Evolutionary conservation across 2,888 invertebrate genomes (phyloP).

Genomic region (Conomelus anceps): DNA sequence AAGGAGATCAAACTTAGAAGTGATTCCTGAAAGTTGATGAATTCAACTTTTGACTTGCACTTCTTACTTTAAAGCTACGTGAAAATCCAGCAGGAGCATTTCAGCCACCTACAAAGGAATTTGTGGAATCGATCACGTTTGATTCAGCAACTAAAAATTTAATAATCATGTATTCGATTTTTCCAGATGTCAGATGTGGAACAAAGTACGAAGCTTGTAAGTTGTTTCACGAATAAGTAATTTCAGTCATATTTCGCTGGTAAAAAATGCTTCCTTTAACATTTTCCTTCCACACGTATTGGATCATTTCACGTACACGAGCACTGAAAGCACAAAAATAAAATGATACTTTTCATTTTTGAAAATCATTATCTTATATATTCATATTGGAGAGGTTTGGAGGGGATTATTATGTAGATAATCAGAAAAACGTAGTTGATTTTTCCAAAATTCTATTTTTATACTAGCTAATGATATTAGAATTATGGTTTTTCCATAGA

Average conservation of each 20-base stretch:
- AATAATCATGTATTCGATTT: background rate
- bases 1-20: no score
- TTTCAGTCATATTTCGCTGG: constrained; percentile 3
- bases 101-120: background rate
- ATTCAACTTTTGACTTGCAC: background rate
- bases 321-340: constrained; percentile 3
- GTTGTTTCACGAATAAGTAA: constrained; percentile 7
- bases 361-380: background rate
- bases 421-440: background rate
- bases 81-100: background rate
- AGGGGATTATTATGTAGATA: background rate
- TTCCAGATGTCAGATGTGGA: constrained; percentile 9
- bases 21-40: no score
- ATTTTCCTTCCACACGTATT: background rate
- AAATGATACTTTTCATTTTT: background rate
- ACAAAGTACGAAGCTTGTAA: constrained; percentile 13
- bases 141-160: background rate
- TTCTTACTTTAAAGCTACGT: background rate
- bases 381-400: background rate
- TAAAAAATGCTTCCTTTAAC: constrained; percentile 1
- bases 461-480: background rate
- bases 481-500: background rate
- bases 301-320: constrained; percentile 1
- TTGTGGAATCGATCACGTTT: background rate
- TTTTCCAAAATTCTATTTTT: background rate